These are phyloP conservation scores for Ectropis crepuscularia DNA, from an alignment of 2,888 invertebrate species.

Conservation along the genomic window DNA sequence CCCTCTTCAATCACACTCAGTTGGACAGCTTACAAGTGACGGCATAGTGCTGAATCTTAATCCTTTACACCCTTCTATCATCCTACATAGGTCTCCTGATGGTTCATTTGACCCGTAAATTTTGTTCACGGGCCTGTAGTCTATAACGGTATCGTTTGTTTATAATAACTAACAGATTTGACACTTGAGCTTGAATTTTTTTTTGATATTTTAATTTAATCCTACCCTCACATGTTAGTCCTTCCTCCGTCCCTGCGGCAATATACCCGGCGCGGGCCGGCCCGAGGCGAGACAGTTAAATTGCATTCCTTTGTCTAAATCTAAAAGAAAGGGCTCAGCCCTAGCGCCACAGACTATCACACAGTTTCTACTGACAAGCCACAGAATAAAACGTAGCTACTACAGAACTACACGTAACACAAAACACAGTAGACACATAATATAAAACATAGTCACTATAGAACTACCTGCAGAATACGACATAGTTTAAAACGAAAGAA, in stretches of 20 bases:
- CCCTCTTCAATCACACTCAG: too few species aligned
- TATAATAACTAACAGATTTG: too few species aligned
- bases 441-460: not conserved
- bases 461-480: not conserved
- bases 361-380: not conserved
- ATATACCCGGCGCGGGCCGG: conserved; percentile 41
- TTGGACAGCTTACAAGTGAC: too few species aligned
- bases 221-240: not conserved
- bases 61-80: too few species aligned
- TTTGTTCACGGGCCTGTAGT: too few species aligned
- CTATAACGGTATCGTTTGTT: too few species aligned
- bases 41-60: too few species aligned
- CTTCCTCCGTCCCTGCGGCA: conserved; percentile 30
- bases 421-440: not conserved
- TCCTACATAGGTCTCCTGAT: too few species aligned
- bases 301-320: conserved; percentile 53
- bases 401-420: not conserved
- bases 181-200: too few species aligned
- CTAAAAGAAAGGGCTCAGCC: conserved; percentile 44
- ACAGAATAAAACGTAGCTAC: not conserved
- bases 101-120: too few species aligned
- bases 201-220: too few species aligned
- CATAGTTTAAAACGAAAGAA: not conserved
- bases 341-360: conserved; percentile 28
- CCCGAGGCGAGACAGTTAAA: conserved; percentile 46